phyloP scores from a whole-genome alignment of 2,113 vertebrate species.

The Sceloporus tristichus region DNA sequence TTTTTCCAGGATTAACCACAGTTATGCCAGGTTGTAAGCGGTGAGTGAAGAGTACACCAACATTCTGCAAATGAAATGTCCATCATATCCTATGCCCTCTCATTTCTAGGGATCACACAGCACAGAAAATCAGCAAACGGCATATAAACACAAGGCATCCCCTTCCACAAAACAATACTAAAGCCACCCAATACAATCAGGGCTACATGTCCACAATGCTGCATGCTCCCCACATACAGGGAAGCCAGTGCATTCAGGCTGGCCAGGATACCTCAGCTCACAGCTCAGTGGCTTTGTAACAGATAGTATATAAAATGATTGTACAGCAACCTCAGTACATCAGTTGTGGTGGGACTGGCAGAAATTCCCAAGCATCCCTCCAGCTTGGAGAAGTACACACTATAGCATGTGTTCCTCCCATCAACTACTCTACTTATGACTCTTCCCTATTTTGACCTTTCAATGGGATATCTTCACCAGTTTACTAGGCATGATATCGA shows the following conservation, averaged over 20 bases:
- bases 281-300: background rate
- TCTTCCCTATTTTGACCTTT: background rate
- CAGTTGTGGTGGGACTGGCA: background rate
- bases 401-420: background rate
- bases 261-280: background rate
- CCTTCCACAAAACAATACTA: background rate
- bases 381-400: background rate
- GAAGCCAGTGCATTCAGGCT: background rate
- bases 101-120: background rate
- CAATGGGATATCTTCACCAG: background rate
- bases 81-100: background rate
- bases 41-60: background rate
- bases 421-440: background rate
- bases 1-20: constrained; percentile 38
- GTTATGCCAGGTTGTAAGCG: background rate
- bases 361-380: background rate
- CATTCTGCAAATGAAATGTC: background rate
- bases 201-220: background rate
- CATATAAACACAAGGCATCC: background rate
- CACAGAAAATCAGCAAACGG: background rate
- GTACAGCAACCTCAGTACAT: background rate
- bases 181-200: background rate
- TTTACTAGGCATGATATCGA: background rate
- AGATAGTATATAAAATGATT: background rate
- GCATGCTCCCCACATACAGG: background rate